Evolutionary conservation across 2,797 vertebrate genomes (phyloP), one percentile per base, ranked within the genome.

Genomic region (Sitta carolinensis): DNA sequence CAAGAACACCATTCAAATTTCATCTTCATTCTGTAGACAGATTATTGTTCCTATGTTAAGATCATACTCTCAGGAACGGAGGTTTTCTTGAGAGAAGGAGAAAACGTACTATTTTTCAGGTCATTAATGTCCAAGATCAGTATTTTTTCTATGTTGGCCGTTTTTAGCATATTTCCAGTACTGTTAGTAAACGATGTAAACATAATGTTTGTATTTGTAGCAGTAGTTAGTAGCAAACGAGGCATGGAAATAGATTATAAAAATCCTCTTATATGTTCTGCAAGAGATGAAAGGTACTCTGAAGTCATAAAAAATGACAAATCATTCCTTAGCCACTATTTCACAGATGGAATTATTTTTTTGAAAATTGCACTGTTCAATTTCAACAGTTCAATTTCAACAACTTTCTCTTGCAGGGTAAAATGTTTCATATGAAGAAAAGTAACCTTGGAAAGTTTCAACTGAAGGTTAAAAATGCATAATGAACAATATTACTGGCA

Each of bases 241-340:
- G 43, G 34, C 16, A 78, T 22, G 16, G 47, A 78, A 90, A 80
- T 15, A 1, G 30, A 34, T 93, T 90, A 76, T 62, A 76, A 76
- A 95, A 86, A 66, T 89, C 84, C 72, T 88, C 79, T 84, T 90
- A 76, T 4, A 54, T 62, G 81, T 72, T 69, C 69, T 85, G 69
- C 76, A 94, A 93, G 50, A 96, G 73, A 96, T 15, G 32, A 94
- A 94, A 88, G 10, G 57, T 87, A 94, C 48, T 94, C 80, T 83
- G 69, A 62, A 62, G 57, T 85, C 25, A 2, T 84, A 90, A 93
- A 96, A 96, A 96, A 89, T 86, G 68, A 45, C 11, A 36, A 67
- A 59, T 87, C 63, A 84, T 64, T 89, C 85, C 25, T 76, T 74
- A 73, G 70, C 40, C 7, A 50, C 62, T 67, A 38, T 29, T 91